phyloP scores from a whole-genome alignment of 2,113 vertebrate species.

The Protomyctophum bolini region DNA sequence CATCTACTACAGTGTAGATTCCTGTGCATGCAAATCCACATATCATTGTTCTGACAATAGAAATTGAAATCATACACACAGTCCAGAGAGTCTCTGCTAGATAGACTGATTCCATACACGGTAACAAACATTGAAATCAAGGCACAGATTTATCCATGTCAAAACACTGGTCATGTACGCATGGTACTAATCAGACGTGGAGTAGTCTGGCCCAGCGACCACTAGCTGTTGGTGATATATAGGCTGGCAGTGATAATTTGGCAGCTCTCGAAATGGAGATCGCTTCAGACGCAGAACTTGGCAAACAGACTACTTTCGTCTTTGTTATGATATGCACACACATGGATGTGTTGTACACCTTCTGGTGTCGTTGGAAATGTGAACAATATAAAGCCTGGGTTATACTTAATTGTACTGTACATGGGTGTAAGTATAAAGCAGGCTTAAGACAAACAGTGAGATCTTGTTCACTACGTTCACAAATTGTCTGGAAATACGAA shows the following conservation, averaged over 20 bases:
- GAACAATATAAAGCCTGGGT: too few species aligned
- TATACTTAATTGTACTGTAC: too few species aligned
- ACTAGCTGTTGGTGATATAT: constrained; percentile 36
- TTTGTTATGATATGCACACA: background rate
- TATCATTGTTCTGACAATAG: background rate
- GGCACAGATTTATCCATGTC: constrained; percentile 66
- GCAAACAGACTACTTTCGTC: constrained; percentile 36
- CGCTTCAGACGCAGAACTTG: constrained; percentile 54
- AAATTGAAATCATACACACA: background rate
- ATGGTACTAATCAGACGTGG: constrained; percentile 1
- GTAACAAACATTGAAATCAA: constrained; percentile 60
- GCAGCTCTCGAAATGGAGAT: constrained; percentile 32
- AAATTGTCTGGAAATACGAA: too few species aligned
- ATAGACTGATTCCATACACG: constrained; percentile 34
- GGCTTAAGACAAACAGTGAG: too few species aligned
- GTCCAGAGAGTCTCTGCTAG: constrained; percentile 20
- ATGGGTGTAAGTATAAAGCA: too few species aligned
- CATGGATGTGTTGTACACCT: too few species aligned
- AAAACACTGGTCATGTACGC: background rate
- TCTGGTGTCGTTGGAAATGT: too few species aligned
- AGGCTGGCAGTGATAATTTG: constrained; percentile 66
- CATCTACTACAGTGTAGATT: background rate
- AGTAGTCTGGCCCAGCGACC: constrained; percentile 30
- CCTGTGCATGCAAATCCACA: constrained; percentile 7
- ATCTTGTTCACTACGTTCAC: too few species aligned